Evolutionary conservation across 2,113 vertebrate genomes (phyloP), one percentile per base, ranked within the genome.

Genomic region (Albula goreensis): DNA sequence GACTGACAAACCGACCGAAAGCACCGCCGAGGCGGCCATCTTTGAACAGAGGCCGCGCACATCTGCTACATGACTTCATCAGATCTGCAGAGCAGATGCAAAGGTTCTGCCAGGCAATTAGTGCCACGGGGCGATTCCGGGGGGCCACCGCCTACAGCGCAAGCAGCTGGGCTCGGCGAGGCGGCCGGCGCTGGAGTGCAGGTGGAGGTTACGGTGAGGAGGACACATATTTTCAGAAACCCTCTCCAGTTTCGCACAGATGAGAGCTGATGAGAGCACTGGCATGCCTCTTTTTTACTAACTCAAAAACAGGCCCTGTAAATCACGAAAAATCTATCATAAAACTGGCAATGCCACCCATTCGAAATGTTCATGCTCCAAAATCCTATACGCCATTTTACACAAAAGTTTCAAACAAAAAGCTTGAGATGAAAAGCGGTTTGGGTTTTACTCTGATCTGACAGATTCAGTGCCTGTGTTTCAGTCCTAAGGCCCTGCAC

Each of bases 31-130:
- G 63, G 15, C 41, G 49, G 63, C 31, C 22, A 13, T 31, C 15
- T 25, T 48, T 15, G 15, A 79, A 50, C 17, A n/a, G 50, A n/a
- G 63, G 31, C 12, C 22, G 13, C 13, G 41, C 31, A 74, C 41
- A 83, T 83, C 82, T 83, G 82, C 60, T 51, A 3, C 60, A 83
- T 83, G 82, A 83, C 82, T n/a, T 83, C 82, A 83, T 51, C 60
- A 51, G 60, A 2, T 83, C 82, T 50, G 63, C 48, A 12, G 57
- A 50, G 48, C 82, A 83, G 41, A 83, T 50, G 57, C 82, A 83
- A 13, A 63, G 60, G 82, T 83, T 49, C 82, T 70, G 41, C 57
- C 57, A 83, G n/a, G 41, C 82, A 83, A 83, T 83, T 83, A 83
- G 13, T 51, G 49, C 82, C 60, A 66, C 41, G 19, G 60, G 82